A percentile compares a stretch with the other conserved stretches of the same genome.
Conservation (phyloP, 2,888 invertebrate genomes). For the Aspidiotus rigidus region DNA sequence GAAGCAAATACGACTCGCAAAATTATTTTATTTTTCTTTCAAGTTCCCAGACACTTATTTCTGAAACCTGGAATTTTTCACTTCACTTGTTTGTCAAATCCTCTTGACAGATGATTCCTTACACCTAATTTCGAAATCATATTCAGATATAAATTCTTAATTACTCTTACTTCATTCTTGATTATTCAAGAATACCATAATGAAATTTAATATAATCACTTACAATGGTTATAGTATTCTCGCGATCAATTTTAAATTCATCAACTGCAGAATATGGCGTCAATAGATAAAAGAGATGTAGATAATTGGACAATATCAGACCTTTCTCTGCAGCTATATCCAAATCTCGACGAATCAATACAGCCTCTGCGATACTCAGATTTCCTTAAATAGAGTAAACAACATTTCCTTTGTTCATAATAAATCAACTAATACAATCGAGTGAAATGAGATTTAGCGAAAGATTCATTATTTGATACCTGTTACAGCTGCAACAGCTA, state of each 20-base stretch:
- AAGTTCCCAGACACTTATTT: too few species aligned
- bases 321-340: slow-evolving; percentile 56
- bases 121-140: too few species aligned
- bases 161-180: too few species aligned
- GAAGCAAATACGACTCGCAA: too few species aligned
- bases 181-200: too few species aligned
- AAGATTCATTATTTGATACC: background rate
- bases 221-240: slow-evolving; percentile 55
- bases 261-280: slow-evolving; percentile 63
- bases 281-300: slow-evolving; percentile 81
- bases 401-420: background rate
- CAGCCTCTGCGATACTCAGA: slow-evolving; percentile 62
- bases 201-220: slow-evolving; percentile 38
- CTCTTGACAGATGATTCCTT: too few species aligned
- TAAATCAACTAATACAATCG: background rate
- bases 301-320: slow-evolving; percentile 66
- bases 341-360: slow-evolving; percentile 65
- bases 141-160: too few species aligned
- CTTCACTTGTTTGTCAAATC: too few species aligned
- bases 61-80: too few species aligned
- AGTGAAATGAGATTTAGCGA: background rate
- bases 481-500: slow-evolving; percentile 72
- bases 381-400: slow-evolving; percentile 50
- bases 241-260: slow-evolving; percentile 45
- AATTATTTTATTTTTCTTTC: too few species aligned